Evolutionary conservation across 2,888 invertebrate species (phyloP).

Genomic region (Papilio protenor): DNA sequence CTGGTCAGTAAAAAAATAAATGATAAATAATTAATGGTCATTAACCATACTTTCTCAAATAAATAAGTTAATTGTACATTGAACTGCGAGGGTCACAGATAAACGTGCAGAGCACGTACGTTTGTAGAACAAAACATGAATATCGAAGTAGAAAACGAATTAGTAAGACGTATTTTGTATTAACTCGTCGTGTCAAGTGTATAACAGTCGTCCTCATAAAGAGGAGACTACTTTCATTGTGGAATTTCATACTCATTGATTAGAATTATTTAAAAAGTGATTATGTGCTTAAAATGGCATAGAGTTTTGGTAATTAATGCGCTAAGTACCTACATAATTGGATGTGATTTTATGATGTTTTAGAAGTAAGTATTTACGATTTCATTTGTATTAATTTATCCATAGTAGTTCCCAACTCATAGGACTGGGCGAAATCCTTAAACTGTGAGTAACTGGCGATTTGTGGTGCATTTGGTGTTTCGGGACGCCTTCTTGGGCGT

Average conservation of each 20-base stretch:
- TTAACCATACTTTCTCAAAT: no score
- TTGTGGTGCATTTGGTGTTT: no score
- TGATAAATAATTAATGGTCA: no score
- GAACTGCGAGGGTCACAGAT: not conserved
- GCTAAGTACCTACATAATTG: not conserved
- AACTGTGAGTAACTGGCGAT: no score
- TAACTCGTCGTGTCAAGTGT: not conserved
- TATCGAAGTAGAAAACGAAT: constrained; percentile 10
- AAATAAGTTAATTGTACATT: no score
- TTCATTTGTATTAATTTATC: not conserved
- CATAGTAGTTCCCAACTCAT: not conserved
- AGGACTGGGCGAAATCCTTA: no score
- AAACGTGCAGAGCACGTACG: no score
- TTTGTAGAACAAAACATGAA: constrained; percentile 1
- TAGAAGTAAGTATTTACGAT: not conserved
- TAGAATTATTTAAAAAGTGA: not conserved
- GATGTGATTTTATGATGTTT: not conserved
- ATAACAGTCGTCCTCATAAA: not conserved
- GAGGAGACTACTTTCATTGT: not conserved
- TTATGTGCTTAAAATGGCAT: constrained; percentile 2
- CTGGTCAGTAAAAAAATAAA: no score
- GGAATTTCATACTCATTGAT: not conserved
- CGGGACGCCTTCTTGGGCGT: no score
- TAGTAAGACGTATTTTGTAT: not conserved
- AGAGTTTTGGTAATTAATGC: not conserved